Evolutionary conservation across 2,113 vertebrate species (phyloP).

Genomic region (Lanius ludovicianus): DNA sequence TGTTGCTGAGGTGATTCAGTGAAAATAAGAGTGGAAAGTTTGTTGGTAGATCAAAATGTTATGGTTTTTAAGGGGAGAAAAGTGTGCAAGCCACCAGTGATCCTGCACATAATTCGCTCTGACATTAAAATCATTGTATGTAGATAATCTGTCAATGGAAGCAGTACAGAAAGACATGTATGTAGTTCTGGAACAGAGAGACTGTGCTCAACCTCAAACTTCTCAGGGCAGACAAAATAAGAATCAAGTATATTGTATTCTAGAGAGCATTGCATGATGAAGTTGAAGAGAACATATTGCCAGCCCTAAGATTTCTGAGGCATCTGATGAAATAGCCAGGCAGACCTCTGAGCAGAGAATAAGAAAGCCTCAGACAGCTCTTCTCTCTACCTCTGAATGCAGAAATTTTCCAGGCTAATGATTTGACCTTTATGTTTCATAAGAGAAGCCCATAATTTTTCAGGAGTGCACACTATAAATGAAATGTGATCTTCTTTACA

Average conservation of each 20-base stretch:
- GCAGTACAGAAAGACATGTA: neutral
- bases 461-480: constrained; percentile 1
- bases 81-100: neutral
- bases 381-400: neutral
- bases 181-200: neutral
- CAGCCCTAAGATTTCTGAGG: neutral
- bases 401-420: constrained; percentile 25
- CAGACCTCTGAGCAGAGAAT: neutral
- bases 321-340: neutral
- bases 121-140: neutral
- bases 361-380: neutral
- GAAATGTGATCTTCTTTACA: constrained; percentile 3
- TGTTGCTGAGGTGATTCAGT: neutral
- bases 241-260: neutral
- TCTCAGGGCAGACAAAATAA: neutral
- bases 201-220: neutral
- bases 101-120: neutral
- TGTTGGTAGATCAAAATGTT: neutral
- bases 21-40: neutral
- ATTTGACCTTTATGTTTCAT: constrained; percentile 36
- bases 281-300: neutral
- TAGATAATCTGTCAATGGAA: neutral
- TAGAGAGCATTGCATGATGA: neutral
- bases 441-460: constrained; percentile 19
- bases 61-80: neutral